These are phyloP conservation scores for Euglossa dilemma DNA, from an alignment of 1,140 invertebrate genomes.

Conservation along the genomic window DNA sequence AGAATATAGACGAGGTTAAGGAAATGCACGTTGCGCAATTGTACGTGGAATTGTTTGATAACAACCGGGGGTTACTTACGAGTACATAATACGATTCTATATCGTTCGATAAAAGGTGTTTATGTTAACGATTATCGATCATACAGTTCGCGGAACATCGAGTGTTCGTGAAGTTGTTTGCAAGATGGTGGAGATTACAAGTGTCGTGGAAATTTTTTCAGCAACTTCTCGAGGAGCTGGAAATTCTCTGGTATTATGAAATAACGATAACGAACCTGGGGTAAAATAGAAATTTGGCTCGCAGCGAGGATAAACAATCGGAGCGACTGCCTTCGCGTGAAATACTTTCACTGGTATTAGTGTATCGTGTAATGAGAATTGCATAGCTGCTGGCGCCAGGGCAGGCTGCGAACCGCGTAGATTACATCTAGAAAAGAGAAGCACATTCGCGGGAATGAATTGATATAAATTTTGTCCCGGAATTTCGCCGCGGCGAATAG, in stretches of 20 bases:
- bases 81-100: no score
- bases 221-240: neutral
- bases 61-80: neutral
- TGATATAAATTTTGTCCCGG: slow-evolving; percentile 34
- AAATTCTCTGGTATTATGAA: neutral
- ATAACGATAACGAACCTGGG: neutral
- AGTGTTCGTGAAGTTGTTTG: no score
- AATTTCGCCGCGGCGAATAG: neutral
- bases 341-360: slow-evolving; percentile 18
- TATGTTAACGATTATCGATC: neutral
- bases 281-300: neutral
- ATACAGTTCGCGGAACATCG: neutral
- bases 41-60: neutral
- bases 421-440: slow-evolving; percentile 18
- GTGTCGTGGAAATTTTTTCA: neutral
- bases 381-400: slow-evolving; percentile 2
- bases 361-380: neutral
- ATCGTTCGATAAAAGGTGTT: neutral
- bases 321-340: neutral
- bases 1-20: neutral
- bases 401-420: neutral
- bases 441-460: slow-evolving; percentile 11
- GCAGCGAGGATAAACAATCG: neutral
- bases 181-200: neutral
- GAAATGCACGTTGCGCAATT: neutral